These are phyloP conservation scores for Helleia helle DNA, from an alignment of 2,888 invertebrate genomes.

Conservation along the genomic window DNA sequence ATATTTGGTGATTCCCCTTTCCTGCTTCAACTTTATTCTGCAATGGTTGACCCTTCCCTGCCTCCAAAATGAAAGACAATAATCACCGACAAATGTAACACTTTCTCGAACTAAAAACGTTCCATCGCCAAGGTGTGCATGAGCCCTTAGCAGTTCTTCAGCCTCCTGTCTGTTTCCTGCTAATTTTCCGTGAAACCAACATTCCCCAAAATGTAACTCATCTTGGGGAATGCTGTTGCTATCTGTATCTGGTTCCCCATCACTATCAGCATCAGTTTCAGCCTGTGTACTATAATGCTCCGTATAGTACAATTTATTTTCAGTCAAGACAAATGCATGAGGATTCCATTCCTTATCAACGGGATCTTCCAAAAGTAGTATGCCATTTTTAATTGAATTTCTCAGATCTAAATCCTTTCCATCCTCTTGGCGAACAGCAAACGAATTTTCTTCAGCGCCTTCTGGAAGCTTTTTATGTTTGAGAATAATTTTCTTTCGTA, in stretches of 20 bases:
- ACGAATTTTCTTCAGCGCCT: constrained; percentile 83
- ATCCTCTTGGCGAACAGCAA: constrained; percentile 72
- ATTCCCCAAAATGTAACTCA: constrained; percentile 92
- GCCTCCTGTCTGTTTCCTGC: constrained; percentile 87
- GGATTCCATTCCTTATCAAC: constrained; percentile 93
- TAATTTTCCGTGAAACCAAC: constrained; percentile 94
- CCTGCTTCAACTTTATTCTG: constrained; percentile 91
- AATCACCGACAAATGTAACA: constrained; percentile 96
- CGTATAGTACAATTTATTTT: constrained; percentile 90
- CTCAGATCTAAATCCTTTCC: constrained; percentile 83
- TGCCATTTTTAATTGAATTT: constrained; percentile 91
- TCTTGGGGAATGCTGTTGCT: constrained; percentile 83
- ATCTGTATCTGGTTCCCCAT: constrained; percentile 75
- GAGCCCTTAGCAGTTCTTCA: constrained; percentile 82
- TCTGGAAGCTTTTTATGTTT: constrained; percentile 97
- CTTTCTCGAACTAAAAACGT: constrained; percentile 95
- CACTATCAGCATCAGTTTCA: constrained; percentile 74
- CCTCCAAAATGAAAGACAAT: constrained; percentile 95
- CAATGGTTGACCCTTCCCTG: constrained; percentile 93
- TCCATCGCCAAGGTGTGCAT: constrained; percentile 90
- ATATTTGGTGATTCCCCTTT: constrained; percentile 90
- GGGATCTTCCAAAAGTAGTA: constrained; percentile 91
- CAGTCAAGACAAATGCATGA: constrained; percentile 93
- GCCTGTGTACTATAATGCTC: constrained; percentile 74
- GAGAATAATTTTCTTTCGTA: constrained; percentile 84